Evolutionary conservation across 2,888 invertebrate genomes (phyloP), one percentile per base, ranked within the genome.

Genomic region (Melanchra persicariae): DNA sequence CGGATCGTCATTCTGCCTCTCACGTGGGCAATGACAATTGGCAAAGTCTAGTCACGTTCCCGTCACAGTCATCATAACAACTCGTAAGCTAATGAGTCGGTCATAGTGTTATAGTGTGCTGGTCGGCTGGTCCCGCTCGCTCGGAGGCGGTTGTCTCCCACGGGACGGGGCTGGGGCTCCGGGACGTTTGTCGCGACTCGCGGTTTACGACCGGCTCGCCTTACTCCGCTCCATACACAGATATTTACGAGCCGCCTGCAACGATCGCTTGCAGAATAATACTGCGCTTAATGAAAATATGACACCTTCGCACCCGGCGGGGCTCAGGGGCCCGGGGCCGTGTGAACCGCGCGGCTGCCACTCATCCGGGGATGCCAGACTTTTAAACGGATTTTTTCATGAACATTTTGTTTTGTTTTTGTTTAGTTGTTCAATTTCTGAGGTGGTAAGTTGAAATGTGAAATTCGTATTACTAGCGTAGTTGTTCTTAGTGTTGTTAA

Each of bases 211-310:
- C 45, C 72, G 72, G 64, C 70, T 57, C 66, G 40, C n/a, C 60
- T 34, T 37, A 58, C 66, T n/a, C 43, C 49, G 19, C n/a, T 49
- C 24, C 26, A 60, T 58, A 45, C 58, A 51, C 67, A 60, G 67
- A 70, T 49, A 65, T 79, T 79, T 76, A 81, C 66, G 72, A 79
- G 72, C 83, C 64, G 72, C 85, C 64, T 55, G 77, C 37, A 40
- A 54, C 54, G 65, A 73, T 75, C 71, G 82, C 60, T 64, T 54
- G 69, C 75, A 47, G 61, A 79, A 75, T 81, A 81, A 83, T n/a
- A 74, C 73, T 74, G 64, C 67, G 45, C 65, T 70, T 85, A 84
- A 81, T 81, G 84, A 85, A 83, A 85, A 84, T 77, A 85, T 85
- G 84, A 84, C 70, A 75, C 84, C 61, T 58, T 40, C 24, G 70